Percentiles rank a stretch among this genome's conserved stretches.
These are phyloP conservation scores for Pangasius mekongensis DNA, from an alignment of 2,797 vertebrate species.

Conservation along the genomic window DNA sequence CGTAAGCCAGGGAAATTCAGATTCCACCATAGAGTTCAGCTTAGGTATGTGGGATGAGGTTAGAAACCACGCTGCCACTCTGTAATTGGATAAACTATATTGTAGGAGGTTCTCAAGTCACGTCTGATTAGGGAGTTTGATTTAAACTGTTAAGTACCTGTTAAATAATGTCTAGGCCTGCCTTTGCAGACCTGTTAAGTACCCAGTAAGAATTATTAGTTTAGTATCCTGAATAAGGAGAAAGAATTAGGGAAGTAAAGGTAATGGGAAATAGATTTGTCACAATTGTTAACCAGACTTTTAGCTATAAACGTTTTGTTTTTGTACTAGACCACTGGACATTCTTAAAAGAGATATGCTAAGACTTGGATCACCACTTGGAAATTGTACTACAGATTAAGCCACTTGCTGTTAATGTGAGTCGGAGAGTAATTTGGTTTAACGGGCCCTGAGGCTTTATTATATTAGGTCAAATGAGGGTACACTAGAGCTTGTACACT, in stretches of 20 bases:
- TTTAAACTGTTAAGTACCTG: constrained; percentile 39
- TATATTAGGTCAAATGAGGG: constrained; percentile 24
- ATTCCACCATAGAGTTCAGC: constrained; percentile 53
- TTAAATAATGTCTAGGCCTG: constrained; percentile 3
- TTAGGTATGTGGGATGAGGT: constrained; percentile 40
- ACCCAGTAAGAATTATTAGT: neutral
- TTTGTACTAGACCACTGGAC: neutral
- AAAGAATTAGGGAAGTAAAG: neutral
- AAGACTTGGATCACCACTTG: constrained; percentile 31
- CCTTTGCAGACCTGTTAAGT: neutral
- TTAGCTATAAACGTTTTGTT: neutral
- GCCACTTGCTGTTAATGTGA: constrained; percentile 16
- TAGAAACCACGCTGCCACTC: constrained; percentile 44
- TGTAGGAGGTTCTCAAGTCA: constrained; percentile 47
- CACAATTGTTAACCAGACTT: neutral
- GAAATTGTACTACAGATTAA: constrained; percentile 18
- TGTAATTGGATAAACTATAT: constrained; percentile 58
- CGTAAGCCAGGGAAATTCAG: constrained; percentile 50
- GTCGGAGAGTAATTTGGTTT: constrained; percentile 29
- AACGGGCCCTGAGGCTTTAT: constrained; percentile 33
- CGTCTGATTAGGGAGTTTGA: constrained; percentile 49
- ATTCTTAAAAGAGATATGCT: neutral
- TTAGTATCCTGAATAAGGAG: neutral
- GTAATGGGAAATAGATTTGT: neutral
- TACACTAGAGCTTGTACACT: neutral